Percentiles rank a stretch among this genome's conserved stretches.
phyloP scores from a whole-genome alignment of 2,113 vertebrate species.

The Aegotheles bennettii region DNA sequence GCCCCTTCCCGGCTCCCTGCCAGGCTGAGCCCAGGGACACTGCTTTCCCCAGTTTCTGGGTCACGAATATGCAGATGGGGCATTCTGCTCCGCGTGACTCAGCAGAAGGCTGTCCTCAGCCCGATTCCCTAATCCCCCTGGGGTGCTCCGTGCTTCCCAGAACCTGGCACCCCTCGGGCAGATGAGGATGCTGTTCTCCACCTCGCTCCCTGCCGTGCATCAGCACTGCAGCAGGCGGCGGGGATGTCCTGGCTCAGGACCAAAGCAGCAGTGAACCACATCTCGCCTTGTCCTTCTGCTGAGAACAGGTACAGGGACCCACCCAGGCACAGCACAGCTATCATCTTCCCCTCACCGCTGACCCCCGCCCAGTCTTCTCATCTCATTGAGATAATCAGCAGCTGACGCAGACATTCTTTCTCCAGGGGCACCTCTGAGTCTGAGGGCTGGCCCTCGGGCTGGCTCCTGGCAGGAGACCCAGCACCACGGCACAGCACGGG shows the following conservation, averaged over 20 bases:
- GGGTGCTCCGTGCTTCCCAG: slow-evolving; percentile 16
- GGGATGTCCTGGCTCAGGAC: background rate
- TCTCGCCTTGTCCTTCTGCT: background rate
- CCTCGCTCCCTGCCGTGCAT: background rate
- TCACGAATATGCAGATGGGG: background rate
- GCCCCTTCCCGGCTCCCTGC: background rate
- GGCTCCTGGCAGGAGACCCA: background rate
- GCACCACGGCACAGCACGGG: background rate
- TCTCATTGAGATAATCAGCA: slow-evolving; percentile 13
- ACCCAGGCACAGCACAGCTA: background rate
- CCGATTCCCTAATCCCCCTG: background rate
- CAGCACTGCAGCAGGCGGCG: background rate
- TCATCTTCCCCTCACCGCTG: background rate
- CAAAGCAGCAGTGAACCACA: background rate
- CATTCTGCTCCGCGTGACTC: background rate
- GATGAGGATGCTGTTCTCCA: background rate
- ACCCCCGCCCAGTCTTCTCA: background rate
- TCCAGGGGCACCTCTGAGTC: background rate
- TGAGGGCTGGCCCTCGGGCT: background rate
- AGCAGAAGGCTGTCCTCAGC: slow-evolving; percentile 12
- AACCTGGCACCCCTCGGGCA: background rate
- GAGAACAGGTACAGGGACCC: background rate
- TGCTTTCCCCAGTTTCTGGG: slow-evolving; percentile 2
- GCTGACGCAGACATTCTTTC: slow-evolving; percentile 4
- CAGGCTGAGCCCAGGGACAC: background rate